Evolutionary conservation across 1,140 invertebrate genomes (phyloP).

Genomic region (Meteorus sp.): DNA sequence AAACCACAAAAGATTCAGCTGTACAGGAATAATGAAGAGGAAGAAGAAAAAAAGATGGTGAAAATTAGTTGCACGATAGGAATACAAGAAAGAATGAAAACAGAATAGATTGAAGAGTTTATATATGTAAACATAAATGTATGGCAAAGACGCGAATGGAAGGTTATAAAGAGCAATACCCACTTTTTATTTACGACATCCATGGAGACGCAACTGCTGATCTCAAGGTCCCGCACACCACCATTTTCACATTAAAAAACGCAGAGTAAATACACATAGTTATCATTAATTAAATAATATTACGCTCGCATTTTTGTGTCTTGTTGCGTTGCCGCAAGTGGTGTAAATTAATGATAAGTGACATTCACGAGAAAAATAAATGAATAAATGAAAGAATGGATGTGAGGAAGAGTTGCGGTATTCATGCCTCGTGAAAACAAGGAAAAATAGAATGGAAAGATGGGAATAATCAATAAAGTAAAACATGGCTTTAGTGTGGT

Average conservation of each 20-base stretch:
- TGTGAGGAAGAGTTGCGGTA: no score
- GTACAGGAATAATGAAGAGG: background rate
- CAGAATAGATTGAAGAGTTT: background rate
- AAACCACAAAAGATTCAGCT: background rate
- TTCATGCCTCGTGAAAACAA: background rate
- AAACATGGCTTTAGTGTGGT: constrained; percentile 18
- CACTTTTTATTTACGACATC: constrained; percentile 48
- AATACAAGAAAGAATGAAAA: constrained; percentile 1
- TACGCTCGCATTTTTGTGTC: constrained; percentile 39
- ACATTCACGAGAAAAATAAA: constrained; percentile 21
- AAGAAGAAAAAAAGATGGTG: constrained; percentile 1
- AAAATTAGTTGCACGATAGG: background rate
- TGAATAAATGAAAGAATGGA: no score
- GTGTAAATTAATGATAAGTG: constrained; percentile 43
- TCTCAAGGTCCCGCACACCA: constrained; percentile 25
- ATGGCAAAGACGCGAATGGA: constrained; percentile 5
- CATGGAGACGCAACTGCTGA: constrained; percentile 15
- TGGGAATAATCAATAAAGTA: constrained; percentile 16
- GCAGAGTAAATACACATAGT: background rate
- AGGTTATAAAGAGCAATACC: constrained; percentile 33
- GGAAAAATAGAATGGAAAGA: constrained; percentile 12
- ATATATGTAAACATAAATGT: background rate
- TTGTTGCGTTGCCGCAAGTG: constrained; percentile 20
- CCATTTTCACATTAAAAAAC: no score
- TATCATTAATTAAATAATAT: constrained; percentile 58